Base-by-base conservation (phyloP, 1,140 invertebrate species). In the Hycleus phaleratus region DNA sequence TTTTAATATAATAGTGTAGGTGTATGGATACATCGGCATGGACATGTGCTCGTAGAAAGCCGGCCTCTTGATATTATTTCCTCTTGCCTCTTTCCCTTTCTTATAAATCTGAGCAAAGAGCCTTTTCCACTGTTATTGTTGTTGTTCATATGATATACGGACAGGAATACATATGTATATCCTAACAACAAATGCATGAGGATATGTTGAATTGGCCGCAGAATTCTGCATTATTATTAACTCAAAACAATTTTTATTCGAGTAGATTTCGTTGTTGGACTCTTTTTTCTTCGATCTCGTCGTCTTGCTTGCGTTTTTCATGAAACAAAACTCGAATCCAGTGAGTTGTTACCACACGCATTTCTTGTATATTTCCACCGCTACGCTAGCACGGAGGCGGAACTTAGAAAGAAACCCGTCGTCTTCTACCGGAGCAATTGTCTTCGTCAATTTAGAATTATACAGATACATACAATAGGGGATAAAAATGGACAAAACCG, bases 11-110 rank as follows among this genome's bases (percentile, higher is more conserved):
- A 45, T 32, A 43, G 52, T 55, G 52, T 55, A 55, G 52, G 52
- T 55, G 52, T 55, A 55, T 43, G 45, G 32, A 55, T 55, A 55
- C 52, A 55, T 55, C 52, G 52, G 46, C 45, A 18, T 38, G 42
- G 51, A 53, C 51, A 53, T 53, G 43, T 53, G 51, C 49, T 52
- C 24, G 39, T 25, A 52, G 49, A 32, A 32, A 32, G 32, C 32
- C 32, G 32, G 40, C 40, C 40, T 10, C 40, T 11, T n/a, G 3
- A 5, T n/a, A 8, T 10, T 42, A 7, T 42, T 11, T 11, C 9
- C 4, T 42, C 10, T 11, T 42, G 40, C 40, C 9, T 42, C 40
- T 11, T 10, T 42, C 18, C 18, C 18, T 42, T 42, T 42, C 40
- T 9, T 10, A 3, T 8, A 5, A 10, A n/a, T 42, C 40, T 45